A percentile compares a stretch with the other conserved stretches of the same genome.
These are phyloP conservation scores for Neopipo cinnamomea DNA, from an alignment of 2,113 vertebrate species.

Conservation along the genomic window DNA sequence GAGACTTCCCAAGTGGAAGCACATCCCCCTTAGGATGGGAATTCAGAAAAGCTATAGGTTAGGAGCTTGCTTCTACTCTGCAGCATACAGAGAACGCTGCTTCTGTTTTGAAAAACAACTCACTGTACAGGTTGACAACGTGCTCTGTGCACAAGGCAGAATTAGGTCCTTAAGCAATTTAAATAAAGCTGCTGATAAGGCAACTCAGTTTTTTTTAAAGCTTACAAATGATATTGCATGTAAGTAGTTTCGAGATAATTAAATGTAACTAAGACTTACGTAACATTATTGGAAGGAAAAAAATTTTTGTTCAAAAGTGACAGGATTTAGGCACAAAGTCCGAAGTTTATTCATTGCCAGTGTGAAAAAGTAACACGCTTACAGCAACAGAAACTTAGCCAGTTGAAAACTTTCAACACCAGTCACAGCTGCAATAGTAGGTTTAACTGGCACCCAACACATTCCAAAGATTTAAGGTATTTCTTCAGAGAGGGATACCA, in stretches of 20 bases:
- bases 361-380: not conserved
- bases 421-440: not conserved
- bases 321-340: not conserved
- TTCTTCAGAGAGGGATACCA: not conserved
- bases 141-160: not conserved
- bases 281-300: not conserved
- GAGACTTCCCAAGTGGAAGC: not conserved
- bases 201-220: not conserved
- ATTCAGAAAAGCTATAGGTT: not conserved
- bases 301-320: not conserved
- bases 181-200: not conserved
- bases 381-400: not conserved
- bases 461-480: not conserved
- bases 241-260: not conserved
- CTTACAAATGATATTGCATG: not conserved
- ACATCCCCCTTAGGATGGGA: not conserved
- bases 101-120: not conserved
- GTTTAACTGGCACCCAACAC: not conserved
- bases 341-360: not conserved
- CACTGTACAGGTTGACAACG: fast-evolving
- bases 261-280: not conserved
- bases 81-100: fast-evolving
- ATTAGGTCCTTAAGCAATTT: not conserved
- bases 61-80: not conserved
- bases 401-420: not conserved